Base-by-base conservation (phyloP, 2,113 vertebrate genomes). In the Brachyistius frenatus region DNA sequence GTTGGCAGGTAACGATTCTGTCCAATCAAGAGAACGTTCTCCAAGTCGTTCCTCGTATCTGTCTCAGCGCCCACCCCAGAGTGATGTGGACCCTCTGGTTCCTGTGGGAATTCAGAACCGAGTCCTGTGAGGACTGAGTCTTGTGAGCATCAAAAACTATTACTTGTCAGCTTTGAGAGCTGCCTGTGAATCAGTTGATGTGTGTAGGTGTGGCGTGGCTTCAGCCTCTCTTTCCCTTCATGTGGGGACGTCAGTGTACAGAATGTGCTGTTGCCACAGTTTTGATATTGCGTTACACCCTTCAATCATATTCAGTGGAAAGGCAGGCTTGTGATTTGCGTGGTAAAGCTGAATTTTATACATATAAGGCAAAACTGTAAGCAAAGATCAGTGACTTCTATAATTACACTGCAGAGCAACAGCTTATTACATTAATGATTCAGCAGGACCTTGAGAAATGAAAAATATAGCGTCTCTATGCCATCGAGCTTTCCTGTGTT, bases 391-490 rank as follows among this genome's bases (percentile, higher is more conserved):
- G 65, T 39, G 78, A 69, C 62, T 80, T 33, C 41, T 37, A 16
- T 77, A 80, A 86, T 85, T 88, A 85, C 76, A 87, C 77, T 75
- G 81, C 84, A 78, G 71, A 78, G 68, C 76, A 52, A 65, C 49
- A 60, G 57, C 8, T 4, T 77, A 62, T 68, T 60, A 65, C 72
- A 85, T 86, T 58, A 85, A 81, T 84, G 82, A 89, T 86, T 89
- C 81, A 88, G 74, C 53, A 69, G 80, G 79, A 86, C 84, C 71
- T 87, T 88, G 88, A 63, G 55, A 81, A 82, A 75, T 82, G 82
- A 89, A 87, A 85, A 87, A 71, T 76, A 80, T 74, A 79, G 67
- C 47, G 66, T 46, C 75, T 80, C 46, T 63, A 30, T 72, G 47
- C 35, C 73, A 36, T 50, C 66, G 41, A 56, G 71, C 71, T 63